A percentile compares a stretch with the other conserved stretches of the same genome.
Conservation (phyloP, 1,140 invertebrate genomes). For the Aphidius ervi region DNA sequence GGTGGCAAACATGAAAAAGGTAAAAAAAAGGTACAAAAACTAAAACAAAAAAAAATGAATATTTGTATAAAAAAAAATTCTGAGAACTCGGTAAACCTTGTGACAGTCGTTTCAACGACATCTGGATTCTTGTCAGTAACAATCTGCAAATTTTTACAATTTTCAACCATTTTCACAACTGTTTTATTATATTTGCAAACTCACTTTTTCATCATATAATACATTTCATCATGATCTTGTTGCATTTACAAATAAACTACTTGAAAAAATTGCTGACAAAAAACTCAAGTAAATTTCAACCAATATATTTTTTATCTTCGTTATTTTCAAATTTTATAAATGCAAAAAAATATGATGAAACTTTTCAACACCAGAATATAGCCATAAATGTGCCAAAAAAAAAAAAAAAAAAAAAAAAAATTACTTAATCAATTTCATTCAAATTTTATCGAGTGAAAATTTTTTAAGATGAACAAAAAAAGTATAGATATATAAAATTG, state of each 20-base stretch:
- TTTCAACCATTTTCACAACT: too few relatives aligned
- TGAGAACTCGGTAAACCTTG: slow-evolving; percentile 14
- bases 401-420: background rate
- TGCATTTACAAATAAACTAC: slow-evolving; percentile 15
- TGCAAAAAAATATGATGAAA: background rate
- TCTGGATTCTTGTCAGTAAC: slow-evolving; percentile 20
- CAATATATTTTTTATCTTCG: too few relatives aligned
- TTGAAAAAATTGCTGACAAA: slow-evolving; percentile 20
- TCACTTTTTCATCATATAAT: background rate
- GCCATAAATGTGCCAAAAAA: too few relatives aligned
- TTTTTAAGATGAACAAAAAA: too few relatives aligned
- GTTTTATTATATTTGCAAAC: background rate
- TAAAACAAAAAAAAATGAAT: background rate
- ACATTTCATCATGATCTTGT: slow-evolving; percentile 22
- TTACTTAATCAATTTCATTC: background rate
- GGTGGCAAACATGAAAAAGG: background rate
- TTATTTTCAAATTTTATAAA: too few relatives aligned
- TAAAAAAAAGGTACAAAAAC: background rate
- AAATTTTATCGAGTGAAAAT: too few relatives aligned
- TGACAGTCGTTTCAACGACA: slow-evolving; percentile 17
- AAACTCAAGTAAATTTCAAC: slow-evolving; percentile 7
- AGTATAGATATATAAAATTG: too few relatives aligned
- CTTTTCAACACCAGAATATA: background rate
- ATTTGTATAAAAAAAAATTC: too few relatives aligned
- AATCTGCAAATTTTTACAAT: background rate